Evolutionary conservation across 2,113 vertebrate species (phyloP).

Genomic region (Jaculus jaculus): DNA sequence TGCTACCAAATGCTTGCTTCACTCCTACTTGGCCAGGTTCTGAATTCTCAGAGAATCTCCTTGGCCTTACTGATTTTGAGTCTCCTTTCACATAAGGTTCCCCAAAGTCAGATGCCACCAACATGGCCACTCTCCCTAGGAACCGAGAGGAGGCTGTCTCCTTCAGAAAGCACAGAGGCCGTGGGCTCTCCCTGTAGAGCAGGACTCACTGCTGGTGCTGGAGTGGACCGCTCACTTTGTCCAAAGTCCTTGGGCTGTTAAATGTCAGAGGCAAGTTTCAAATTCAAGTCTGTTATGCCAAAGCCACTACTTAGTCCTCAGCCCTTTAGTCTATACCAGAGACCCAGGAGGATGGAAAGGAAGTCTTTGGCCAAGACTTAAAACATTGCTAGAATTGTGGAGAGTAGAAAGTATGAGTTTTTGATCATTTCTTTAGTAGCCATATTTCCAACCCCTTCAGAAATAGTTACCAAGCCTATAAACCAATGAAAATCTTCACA

Average conservation of each 20-base stretch:
- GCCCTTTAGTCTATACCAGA: background rate
- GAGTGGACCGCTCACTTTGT: background rate
- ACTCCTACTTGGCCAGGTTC: background rate
- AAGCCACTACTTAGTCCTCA: background rate
- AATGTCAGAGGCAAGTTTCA: background rate
- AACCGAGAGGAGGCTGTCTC: background rate
- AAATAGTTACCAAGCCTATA: background rate
- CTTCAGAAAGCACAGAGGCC: background rate
- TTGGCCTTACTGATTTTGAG: background rate
- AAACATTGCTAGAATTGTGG: background rate
- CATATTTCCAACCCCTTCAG: background rate
- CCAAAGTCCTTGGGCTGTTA: background rate
- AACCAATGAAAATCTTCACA: background rate
- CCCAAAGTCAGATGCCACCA: background rate
- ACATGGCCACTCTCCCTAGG: background rate
- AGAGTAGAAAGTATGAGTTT: constrained; percentile 17
- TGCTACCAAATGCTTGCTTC: background rate
- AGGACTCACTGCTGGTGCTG: background rate
- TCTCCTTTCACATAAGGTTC: background rate
- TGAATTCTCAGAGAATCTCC: background rate
- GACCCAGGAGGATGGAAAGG: background rate
- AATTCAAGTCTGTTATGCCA: background rate
- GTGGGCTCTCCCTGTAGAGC: background rate
- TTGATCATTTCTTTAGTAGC: background rate
- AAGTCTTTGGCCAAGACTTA: background rate